Evolutionary conservation across 1,140 invertebrate species (phyloP), one percentile per base, ranked within the genome.

Genomic region (Phortica variegata): DNA sequence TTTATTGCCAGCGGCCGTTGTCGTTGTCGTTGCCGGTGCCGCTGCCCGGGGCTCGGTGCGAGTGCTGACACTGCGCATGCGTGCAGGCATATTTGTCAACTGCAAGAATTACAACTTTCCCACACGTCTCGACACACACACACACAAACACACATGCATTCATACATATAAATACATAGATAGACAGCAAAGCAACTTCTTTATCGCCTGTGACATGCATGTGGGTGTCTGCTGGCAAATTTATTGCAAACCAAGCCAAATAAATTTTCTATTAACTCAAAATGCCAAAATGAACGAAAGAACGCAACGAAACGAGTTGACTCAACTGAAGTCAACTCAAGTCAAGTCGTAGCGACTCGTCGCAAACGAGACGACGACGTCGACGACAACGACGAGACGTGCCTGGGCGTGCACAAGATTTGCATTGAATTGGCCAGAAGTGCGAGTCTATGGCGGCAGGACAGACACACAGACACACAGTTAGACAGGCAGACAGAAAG

Each of bases 231-330:
- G 36, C 6, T 47, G 51, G 56, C 60, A 58, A 50, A 68, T 68
- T 68, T 68, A 68, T 68, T 54, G 63, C 60, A n/a, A 45, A 52
- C 48, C 48, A 37, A 56, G 60, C 57, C 68, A 58, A 63, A 68
- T 68, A 68, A 68, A 68, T 68, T 68, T 68, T 69, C 63, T 63
- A 68, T 68, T 63, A 68, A 68, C 63, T 61, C 23, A 26, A 26
- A 26, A 26, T 49, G 54, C 52, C 51, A 56, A 10, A 26, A 5
- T 6, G 23, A 26, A 26, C 5, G 5, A 26, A 26, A 5, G 23
- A 26, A 5, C 5, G 10, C 23, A 26, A 26, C 23, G 23, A 6
- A 26, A 10, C 23, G 10, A 26, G 23, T n/a, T n/a, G n/a, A n/a
- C n/a, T n/a, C n/a, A n/a, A n/a, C n/a, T n/a, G n/a, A n/a, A n/a